Evolutionary conservation across 2,888 invertebrate genomes (phyloP).

Genomic region (Andricus curvator): DNA sequence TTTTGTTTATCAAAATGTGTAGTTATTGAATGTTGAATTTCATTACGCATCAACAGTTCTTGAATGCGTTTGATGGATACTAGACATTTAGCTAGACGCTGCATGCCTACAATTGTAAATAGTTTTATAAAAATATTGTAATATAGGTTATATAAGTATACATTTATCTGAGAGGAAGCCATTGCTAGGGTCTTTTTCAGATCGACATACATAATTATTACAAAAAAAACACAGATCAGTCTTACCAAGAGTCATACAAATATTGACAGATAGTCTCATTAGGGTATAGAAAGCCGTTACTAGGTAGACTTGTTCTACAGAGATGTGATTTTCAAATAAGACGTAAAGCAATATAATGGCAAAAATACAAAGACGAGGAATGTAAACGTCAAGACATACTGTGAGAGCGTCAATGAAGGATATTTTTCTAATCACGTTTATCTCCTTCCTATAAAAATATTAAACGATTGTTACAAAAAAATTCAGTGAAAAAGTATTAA

Average conservation of each 20-base stretch:
- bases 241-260: slow-evolving; percentile 82
- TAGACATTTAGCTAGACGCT: slow-evolving; percentile 82
- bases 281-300: slow-evolving; percentile 87
- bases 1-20: slow-evolving; percentile 25
- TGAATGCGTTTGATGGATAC: slow-evolving; percentile 81
- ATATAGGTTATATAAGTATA: too few species aligned
- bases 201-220: neutral
- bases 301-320: slow-evolving; percentile 86
- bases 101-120: slow-evolving; percentile 80
- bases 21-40: slow-evolving; percentile 48
- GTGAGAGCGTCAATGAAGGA: slow-evolving; percentile 81
- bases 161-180: too few species aligned
- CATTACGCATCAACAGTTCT: slow-evolving; percentile 66
- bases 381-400: slow-evolving; percentile 84
- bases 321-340: slow-evolving; percentile 81
- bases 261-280: slow-evolving; percentile 85
- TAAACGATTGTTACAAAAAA: neutral
- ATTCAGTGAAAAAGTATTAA: neutral
- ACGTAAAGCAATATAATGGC: slow-evolving; percentile 84
- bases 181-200: too few species aligned
- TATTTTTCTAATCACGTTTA: slow-evolving; percentile 75
- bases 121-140: neutral
- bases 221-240: neutral
- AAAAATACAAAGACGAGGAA: slow-evolving; percentile 85
- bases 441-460: slow-evolving; percentile 78